A percentile compares a stretch with the other conserved stretches of the same genome.
Conservation (phyloP, 2,888 invertebrate species). For the Scrobipalpa costella region DNA sequence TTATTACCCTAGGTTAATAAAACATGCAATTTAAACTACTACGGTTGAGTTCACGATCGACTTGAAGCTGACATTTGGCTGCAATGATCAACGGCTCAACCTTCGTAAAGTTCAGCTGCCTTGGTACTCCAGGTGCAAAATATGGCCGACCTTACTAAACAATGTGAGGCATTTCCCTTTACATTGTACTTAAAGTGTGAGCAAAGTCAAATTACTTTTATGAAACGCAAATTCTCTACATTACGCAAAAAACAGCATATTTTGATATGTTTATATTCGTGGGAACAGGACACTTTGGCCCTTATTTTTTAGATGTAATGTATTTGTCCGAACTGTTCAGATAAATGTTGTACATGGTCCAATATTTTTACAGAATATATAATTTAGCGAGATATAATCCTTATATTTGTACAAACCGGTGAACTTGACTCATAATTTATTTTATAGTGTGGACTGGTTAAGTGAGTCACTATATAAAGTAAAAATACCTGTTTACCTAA, state of each 20-base stretch:
- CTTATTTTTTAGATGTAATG: no score
- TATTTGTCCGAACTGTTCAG: no score
- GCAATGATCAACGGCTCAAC: not conserved
- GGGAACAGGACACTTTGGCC: no score
- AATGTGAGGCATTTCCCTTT: not conserved
- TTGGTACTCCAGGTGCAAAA: conserved; percentile 1
- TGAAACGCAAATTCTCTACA: no score
- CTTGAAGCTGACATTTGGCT: conserved; percentile 3
- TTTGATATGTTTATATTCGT: no score
- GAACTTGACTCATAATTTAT: no score
- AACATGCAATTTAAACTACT: conserved; percentile 1
- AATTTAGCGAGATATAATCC: no score
- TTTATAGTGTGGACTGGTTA: not conserved
- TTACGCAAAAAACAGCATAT: no score
- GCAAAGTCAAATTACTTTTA: not conserved
- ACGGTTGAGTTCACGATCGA: conserved; percentile 6
- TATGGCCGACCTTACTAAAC: conserved; percentile 13
- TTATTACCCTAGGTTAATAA: not conserved
- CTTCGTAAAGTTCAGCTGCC: conserved; percentile 13
- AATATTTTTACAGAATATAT: no score
- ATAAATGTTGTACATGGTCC: no score
- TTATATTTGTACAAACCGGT: no score
- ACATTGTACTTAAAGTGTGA: not conserved
- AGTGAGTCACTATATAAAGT: not conserved
- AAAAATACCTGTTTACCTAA: not conserved